Percentiles rank a stretch among this genome's conserved stretches.
Evolutionary conservation across 2,797 vertebrate species (phyloP).

Genomic region (Capromys pilorides): DNA sequence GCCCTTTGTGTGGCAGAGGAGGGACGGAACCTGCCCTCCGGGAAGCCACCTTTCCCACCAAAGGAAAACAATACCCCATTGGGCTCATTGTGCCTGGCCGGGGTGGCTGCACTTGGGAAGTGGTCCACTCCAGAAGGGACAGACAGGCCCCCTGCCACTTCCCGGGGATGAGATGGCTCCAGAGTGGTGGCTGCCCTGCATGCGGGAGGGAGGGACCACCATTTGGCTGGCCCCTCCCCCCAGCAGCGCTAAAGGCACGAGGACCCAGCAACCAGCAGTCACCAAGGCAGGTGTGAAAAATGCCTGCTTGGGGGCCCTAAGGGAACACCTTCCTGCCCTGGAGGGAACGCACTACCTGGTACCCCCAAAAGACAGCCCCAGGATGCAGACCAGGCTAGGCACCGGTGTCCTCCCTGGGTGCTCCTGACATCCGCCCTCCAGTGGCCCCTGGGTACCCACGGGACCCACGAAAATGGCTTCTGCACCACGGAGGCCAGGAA

Average conservation of each 20-base stretch:
- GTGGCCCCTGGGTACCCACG: background rate
- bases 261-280: background rate
- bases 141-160: background rate
- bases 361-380: background rate
- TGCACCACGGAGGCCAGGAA: background rate
- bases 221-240: background rate
- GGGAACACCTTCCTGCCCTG: too few species aligned
- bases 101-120: background rate
- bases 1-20: constrained; percentile 75
- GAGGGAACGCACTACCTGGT: background rate
- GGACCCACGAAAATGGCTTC: accelerated
- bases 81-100: background rate
- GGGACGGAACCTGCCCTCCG: constrained; percentile 72
- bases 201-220: constrained; percentile 67
- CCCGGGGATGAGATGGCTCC: background rate
- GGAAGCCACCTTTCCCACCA: constrained; percentile 69
- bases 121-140: background rate
- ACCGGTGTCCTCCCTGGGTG: background rate
- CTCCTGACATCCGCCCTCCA: accelerated
- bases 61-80: constrained; percentile 43
- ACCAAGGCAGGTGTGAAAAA: background rate
- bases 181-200: constrained; percentile 41
- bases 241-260: background rate
- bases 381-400: background rate
- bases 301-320: background rate